A percentile compares a stretch with the other conserved stretches of the same genome.
These are phyloP conservation scores for Operophtera brumata DNA, from an alignment of 2,888 invertebrate genomes.

Conservation along the genomic window DNA sequence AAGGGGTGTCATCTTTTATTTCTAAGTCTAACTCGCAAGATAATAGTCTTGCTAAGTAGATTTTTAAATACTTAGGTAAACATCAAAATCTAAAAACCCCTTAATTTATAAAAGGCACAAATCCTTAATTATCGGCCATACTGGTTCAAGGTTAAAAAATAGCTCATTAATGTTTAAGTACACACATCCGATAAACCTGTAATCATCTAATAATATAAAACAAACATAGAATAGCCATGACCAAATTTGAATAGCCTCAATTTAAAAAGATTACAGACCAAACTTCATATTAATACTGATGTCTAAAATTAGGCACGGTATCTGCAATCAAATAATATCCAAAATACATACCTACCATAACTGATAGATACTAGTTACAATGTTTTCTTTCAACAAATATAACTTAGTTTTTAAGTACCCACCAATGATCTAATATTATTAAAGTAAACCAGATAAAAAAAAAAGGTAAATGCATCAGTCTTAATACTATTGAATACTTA, in stretches of 20 bases:
- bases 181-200: constrained; percentile 22
- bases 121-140: constrained; percentile 2
- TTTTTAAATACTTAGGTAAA: neutral
- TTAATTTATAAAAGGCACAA: constrained; percentile 14
- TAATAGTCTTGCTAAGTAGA: constrained; percentile 16
- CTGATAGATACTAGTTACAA: too few relatives aligned
- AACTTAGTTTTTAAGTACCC: too few relatives aligned
- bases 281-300: neutral
- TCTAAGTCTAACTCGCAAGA: constrained; percentile 13
- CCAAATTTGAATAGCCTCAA: constrained; percentile 38
- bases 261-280: constrained; percentile 19
- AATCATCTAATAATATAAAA: constrained; percentile 30
- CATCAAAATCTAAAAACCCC: constrained; percentile 1
- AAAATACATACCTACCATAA: too few relatives aligned
- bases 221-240: constrained; percentile 35
- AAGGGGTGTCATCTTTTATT: neutral
- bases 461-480: constrained; percentile 67
- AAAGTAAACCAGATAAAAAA: neutral
- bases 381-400: too few relatives aligned
- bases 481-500: constrained; percentile 40
- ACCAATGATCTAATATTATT: too few relatives aligned
- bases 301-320: neutral
- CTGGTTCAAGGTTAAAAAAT: constrained; percentile 25
- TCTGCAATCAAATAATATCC: too few relatives aligned
- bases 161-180: constrained; percentile 17